These are phyloP conservation scores for Romanogobio albipinnatus DNA, from an alignment of 2,113 vertebrate species.

Conservation along the genomic window DNA sequence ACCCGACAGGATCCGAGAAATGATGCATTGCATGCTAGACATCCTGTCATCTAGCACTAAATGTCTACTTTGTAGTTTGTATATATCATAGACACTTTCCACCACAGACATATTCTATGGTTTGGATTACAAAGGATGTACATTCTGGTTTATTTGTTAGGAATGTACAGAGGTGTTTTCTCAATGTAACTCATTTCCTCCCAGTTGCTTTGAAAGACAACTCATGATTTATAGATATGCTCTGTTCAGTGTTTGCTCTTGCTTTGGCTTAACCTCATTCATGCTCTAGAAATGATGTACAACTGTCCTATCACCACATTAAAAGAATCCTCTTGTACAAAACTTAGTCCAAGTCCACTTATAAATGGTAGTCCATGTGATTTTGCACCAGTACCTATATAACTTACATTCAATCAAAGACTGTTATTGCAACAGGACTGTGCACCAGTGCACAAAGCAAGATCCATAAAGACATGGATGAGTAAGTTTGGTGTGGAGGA, in stretches of 20 bases:
- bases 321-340: not conserved
- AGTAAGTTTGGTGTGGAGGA: no score
- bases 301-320: not conserved
- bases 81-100: not conserved
- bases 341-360: not conserved
- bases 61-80: not conserved
- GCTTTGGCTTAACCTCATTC: constrained; percentile 1
- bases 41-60: constrained; percentile 20
- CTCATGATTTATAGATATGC: constrained; percentile 41
- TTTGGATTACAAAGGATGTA: constrained; percentile 31
- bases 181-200: constrained; percentile 53
- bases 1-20: constrained; percentile 15
- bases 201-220: constrained; percentile 4
- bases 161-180: constrained; percentile 56
- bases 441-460: no score
- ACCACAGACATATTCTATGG: constrained; percentile 40
- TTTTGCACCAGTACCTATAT: not conserved
- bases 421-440: no score
- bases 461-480: no score
- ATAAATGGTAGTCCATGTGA: not conserved
- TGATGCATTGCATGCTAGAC: not conserved
- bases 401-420: not conserved
- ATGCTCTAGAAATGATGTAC: not conserved
- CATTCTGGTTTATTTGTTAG: constrained; percentile 49
- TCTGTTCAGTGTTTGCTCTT: not conserved